Conservation (phyloP, 1,140 invertebrate species). For the Lordiphosa clarofinis region DNA sequence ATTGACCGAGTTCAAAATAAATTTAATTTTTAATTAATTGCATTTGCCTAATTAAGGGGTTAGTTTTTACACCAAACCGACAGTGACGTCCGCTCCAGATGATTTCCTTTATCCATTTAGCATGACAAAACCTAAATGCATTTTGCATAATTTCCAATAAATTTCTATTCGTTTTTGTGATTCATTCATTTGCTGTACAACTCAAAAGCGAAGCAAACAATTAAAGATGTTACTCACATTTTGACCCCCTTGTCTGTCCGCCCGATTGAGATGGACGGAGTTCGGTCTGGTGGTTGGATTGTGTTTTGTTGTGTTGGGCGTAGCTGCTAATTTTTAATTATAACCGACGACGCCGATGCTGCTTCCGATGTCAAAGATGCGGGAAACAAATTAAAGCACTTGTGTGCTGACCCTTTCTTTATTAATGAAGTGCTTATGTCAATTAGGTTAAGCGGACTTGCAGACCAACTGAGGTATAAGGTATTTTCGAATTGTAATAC, state of each 20-base stretch:
- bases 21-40: constrained; percentile 20
- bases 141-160: constrained; percentile 65
- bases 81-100: constrained; percentile 8
- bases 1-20: constrained; percentile 17
- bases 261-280: constrained; percentile 45
- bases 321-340: constrained; percentile 70
- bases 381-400: constrained; percentile 68
- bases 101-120: constrained; percentile 35
- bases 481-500: no score
- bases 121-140: constrained; percentile 50
- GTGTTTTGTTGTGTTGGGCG: constrained; percentile 47
- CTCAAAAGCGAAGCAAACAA: constrained; percentile 30
- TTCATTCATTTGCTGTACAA: constrained; percentile 26
- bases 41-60: constrained; percentile 18
- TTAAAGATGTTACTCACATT: constrained; percentile 64
- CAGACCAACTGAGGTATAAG: background rate
- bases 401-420: constrained; percentile 35
- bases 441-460: constrained; percentile 23
- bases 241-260: constrained; percentile 42
- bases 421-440: constrained; percentile 53
- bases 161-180: constrained; percentile 25
- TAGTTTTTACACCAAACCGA: background rate
- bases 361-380: constrained; percentile 72
- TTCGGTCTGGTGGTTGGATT: constrained; percentile 4
- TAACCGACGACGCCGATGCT: constrained; percentile 24